phyloP scores from a whole-genome alignment of 2,113 vertebrate genomes.

The Eubucco bourcierii region DNA sequence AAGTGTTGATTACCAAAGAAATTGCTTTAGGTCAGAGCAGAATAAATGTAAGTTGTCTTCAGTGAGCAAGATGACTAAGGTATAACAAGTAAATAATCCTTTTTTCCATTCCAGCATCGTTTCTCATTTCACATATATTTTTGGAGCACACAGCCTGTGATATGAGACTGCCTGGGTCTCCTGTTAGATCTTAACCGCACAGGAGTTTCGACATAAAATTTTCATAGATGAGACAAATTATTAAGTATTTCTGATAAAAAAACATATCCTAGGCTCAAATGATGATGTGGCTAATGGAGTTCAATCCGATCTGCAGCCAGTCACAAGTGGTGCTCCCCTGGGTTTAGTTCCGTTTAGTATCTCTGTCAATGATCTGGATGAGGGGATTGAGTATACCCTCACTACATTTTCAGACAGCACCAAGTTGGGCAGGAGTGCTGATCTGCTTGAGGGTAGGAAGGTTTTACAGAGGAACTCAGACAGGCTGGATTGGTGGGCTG shows the following conservation, averaged over 20 bases:
- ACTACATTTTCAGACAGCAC: not conserved
- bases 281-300: not conserved
- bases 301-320: not conserved
- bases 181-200: not conserved
- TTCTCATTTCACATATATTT: not conserved
- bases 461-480: not conserved
- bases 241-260: not conserved
- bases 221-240: not conserved
- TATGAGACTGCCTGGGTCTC: not conserved
- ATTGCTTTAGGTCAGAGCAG: not conserved
- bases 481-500: not conserved
- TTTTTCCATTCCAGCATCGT: not conserved
- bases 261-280: not conserved
- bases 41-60: not conserved
- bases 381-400: not conserved
- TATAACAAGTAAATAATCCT: not conserved
- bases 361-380: accelerated
- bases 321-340: not conserved
- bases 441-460: not conserved
- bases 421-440: accelerated
- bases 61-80: not conserved
- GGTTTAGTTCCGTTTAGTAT: not conserved
- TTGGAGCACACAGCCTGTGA: not conserved
- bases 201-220: not conserved
- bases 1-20: not conserved